Evolutionary conservation across 1,140 invertebrate genomes (phyloP).

Genomic region (Lineus longissimus): DNA sequence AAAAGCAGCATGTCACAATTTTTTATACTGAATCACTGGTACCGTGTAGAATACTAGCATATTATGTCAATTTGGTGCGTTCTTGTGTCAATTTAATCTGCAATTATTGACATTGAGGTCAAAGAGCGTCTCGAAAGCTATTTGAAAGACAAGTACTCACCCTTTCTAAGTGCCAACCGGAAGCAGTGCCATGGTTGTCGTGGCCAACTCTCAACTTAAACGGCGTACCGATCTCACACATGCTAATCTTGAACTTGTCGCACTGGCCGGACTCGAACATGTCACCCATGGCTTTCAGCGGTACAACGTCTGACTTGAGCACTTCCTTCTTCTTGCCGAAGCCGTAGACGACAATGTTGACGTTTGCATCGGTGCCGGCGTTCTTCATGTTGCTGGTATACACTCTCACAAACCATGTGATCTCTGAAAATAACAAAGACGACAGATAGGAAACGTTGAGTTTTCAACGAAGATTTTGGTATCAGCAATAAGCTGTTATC

Average conservation of each 20-base stretch:
- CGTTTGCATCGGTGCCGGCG: constrained; percentile 50
- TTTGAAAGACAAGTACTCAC: constrained; percentile 29
- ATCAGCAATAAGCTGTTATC: background rate
- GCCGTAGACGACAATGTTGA: constrained; percentile 45
- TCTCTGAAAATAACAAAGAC: constrained; percentile 31
- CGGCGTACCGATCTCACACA: constrained; percentile 43
- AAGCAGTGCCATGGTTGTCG: constrained; percentile 42
- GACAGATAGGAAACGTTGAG: too few species aligned
- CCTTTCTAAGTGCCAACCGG: constrained; percentile 51
- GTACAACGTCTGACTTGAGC: constrained; percentile 48
- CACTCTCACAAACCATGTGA: constrained; percentile 46
- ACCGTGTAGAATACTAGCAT: too few species aligned
- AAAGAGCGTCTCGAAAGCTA: too few species aligned
- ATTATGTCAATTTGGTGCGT: too few species aligned
- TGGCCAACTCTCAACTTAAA: constrained; percentile 52
- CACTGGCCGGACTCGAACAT: constrained; percentile 47
- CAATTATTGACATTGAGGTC: too few species aligned
- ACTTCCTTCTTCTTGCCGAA: constrained; percentile 25
- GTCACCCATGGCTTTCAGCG: constrained; percentile 42
- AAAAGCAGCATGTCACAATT: too few species aligned
- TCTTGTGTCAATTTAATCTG: too few species aligned
- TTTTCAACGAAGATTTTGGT: background rate
- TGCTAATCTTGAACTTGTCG: constrained; percentile 47
- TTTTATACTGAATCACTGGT: too few species aligned
- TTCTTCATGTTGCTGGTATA: constrained; percentile 41